Conservation (phyloP, 2,113 vertebrate species). For the Rhombomys opimus region DNA sequence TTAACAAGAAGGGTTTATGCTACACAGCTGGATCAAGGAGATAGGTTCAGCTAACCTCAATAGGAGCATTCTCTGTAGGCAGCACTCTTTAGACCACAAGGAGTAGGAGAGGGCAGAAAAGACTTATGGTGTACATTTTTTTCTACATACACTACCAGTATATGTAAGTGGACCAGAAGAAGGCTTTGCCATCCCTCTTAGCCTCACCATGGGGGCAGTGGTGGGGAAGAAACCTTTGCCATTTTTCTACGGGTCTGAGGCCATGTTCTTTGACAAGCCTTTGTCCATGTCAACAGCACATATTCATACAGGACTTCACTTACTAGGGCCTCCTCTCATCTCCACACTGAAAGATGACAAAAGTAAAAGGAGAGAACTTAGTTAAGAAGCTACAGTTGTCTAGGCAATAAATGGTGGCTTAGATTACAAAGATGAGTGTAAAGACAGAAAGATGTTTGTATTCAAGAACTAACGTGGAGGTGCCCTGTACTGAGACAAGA, state of each 20-base stretch:
- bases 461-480: conserved; percentile 9
- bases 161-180: neutral
- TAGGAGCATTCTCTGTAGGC: neutral
- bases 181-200: neutral
- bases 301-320: neutral
- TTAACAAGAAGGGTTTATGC: neutral
- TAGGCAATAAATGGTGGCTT: conserved; percentile 36
- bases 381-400: conserved; percentile 47
- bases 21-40: neutral
- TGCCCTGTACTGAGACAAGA: neutral
- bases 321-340: neutral
- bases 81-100: neutral
- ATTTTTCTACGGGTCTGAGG: neutral
- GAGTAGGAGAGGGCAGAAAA: neutral
- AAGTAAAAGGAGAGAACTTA: neutral
- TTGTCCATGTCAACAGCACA: neutral
- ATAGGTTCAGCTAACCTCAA: neutral
- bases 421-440: neutral
- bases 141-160: neutral
- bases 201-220: neutral
- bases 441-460: conserved; percentile 44
- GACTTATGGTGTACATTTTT: neutral
- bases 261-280: neutral
- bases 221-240: neutral
- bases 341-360: neutral